phyloP scores from a whole-genome alignment of 2,797 vertebrate species.

The Muscicapa striata region DNA sequence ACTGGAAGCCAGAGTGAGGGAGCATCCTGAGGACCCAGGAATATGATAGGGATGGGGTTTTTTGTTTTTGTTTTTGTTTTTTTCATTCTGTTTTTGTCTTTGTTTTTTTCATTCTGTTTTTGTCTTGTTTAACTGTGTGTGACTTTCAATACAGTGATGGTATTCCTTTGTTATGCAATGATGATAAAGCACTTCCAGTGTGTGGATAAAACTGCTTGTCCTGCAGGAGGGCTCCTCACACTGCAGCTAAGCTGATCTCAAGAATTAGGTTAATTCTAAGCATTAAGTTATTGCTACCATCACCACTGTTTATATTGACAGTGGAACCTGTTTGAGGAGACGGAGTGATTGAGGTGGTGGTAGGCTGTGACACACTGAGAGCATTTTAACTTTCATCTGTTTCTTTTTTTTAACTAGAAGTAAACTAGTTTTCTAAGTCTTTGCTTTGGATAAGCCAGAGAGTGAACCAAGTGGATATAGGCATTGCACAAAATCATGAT shows the following conservation, averaged over 20 bases:
- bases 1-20: constrained; percentile 8
- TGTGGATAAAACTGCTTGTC: neutral
- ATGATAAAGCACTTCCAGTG: constrained; percentile 9
- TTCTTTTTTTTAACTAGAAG: constrained; percentile 43
- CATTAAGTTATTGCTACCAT: constrained; percentile 14
- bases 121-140: constrained; percentile 37
- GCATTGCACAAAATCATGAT: neutral
- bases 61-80: neutral
- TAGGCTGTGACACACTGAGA: neutral
- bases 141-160: constrained; percentile 3
- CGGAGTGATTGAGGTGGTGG: neutral
- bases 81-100: constrained; percentile 3
- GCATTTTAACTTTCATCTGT: neutral
- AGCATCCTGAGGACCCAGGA: constrained; percentile 8
- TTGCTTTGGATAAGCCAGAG: constrained; percentile 71
- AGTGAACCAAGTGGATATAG: neutral
- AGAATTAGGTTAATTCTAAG: constrained; percentile 25
- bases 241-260: constrained; percentile 49
- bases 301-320: neutral
- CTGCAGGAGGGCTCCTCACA: constrained; percentile 7
- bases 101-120: neutral
- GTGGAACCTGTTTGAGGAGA: neutral
- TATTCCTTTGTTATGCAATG: constrained; percentile 37
- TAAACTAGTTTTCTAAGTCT: constrained; percentile 67
- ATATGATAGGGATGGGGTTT: neutral